Conservation (phyloP, 2,113 vertebrate genomes). For the Myrmophylax atrothorax region DNA sequence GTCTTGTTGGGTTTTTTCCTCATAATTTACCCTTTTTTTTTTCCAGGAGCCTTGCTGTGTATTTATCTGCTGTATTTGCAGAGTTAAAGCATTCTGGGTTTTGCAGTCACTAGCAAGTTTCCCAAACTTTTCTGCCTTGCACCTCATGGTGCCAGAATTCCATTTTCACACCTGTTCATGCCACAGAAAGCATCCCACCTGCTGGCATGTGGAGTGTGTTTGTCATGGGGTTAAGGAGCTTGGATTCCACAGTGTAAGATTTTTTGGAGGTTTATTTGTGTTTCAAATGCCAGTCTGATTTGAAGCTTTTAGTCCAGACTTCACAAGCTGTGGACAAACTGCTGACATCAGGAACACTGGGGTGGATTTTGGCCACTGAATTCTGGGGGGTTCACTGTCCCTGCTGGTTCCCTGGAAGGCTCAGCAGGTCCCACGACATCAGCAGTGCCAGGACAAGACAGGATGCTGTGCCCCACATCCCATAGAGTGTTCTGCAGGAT, state of each 20-base stretch:
- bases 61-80: background rate
- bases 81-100: background rate
- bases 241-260: background rate
- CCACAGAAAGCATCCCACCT: background rate
- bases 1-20: accelerated
- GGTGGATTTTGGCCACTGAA: background rate
- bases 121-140: background rate
- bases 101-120: background rate
- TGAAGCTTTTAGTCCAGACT: background rate
- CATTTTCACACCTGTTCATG: background rate
- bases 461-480: background rate
- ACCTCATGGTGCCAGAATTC: background rate
- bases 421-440: background rate
- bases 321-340: background rate
- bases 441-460: background rate
- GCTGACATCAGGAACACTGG: background rate
- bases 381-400: background rate
- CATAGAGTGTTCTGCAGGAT: background rate
- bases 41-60: background rate
- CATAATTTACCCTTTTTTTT: background rate
- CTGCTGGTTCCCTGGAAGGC: background rate
- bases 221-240: accelerated
- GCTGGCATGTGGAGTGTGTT: background rate
- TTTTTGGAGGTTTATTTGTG: background rate
- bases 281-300: background rate